Evolutionary conservation across 2,113 vertebrate genomes (phyloP).

Genomic region (Delphinus delphis): DNA sequence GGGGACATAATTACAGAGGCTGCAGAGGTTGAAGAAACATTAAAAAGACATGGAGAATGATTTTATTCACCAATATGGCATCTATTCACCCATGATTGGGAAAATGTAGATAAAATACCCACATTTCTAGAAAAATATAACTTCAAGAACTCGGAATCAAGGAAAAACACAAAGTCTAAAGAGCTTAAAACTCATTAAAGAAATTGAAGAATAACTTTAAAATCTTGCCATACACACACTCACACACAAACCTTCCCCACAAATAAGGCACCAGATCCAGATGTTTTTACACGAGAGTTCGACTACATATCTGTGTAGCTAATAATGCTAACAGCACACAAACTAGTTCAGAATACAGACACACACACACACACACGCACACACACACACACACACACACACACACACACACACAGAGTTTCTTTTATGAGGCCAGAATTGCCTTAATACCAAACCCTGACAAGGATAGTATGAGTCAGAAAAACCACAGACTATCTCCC

Average conservation of each 20-base stretch:
- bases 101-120: not conserved
- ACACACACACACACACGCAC: not conserved
- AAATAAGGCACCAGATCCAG: not conserved
- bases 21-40: not conserved
- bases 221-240: not conserved
- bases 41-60: not conserved
- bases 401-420: not conserved
- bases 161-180: not conserved
- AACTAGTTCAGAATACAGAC: not conserved
- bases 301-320: not conserved
- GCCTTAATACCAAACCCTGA: not conserved
- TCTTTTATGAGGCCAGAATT: not conserved
- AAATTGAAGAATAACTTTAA: not conserved
- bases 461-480: not conserved
- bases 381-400: not conserved
- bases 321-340: not conserved
- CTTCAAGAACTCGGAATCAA: not conserved
- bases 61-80: not conserved
- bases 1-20: not conserved
- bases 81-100: not conserved
- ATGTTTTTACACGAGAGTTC: not conserved
- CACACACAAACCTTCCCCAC: not conserved
- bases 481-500: not conserved
- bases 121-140: not conserved
- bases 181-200: not conserved